Base-by-base conservation (phyloP, 2,888 invertebrate genomes). In the Scrobipalpa costella region DNA sequence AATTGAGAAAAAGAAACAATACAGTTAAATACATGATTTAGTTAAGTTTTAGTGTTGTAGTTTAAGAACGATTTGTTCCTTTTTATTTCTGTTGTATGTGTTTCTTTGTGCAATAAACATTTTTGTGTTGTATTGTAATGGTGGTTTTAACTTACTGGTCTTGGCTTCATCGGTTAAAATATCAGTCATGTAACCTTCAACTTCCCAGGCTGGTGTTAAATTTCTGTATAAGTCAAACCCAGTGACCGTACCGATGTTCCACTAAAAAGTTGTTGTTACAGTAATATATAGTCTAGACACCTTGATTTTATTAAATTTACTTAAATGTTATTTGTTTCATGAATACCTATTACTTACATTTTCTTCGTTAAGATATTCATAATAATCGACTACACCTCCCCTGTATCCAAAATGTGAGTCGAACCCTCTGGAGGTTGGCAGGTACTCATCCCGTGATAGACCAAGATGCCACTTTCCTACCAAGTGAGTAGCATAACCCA, bases 321-420 rank as follows among this genome's bases (percentile, higher is more conserved):
- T n/a, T n/a, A n/a, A n/a, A n/a, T n/a, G n/a, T n/a, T n/a, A n/a
- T n/a, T n/a, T n/a, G n/a, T n/a, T n/a, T n/a, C n/a, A n/a, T n/a
- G 27, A 27, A 27, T 27, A 5, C n/a, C n/a, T n/a, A n/a, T n/a
- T 52, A 27, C 50, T 21, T 11, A 88, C 90, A 65, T 63, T 67
- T 76, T 90, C 90, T 67, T 85, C 79, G 7, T 77, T 65, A 6
- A 73, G 76, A 66, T 90, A 88, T 72, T 95, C 94, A 75, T 93
- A 96, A 77, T 98, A 98, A 78, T 97, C 96, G 64, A 96, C 94
- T 69, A 93, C 94, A 1, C 96, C 97, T 66, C 94, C 95, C 92
- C 96, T 95, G 78, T 97, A 97, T 1, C 98, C 98, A 77, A 94
- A 96, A 80, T 97, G 96, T 34, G 94, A 93, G 73, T 96, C 95